Evolutionary conservation across 2,113 vertebrate species (phyloP).

Genomic region (Pleuronectes platessa): DNA sequence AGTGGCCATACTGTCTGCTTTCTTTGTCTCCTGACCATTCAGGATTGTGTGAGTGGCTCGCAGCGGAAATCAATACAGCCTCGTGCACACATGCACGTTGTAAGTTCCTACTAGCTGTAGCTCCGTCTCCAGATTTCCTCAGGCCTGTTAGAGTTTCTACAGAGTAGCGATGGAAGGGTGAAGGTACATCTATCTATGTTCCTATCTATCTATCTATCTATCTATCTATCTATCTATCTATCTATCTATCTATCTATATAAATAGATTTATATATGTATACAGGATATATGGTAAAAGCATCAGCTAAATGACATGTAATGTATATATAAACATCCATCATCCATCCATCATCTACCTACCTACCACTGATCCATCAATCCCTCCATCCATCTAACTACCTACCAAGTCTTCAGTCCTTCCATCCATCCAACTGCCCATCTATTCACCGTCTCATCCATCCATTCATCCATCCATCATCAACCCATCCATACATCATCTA

Average conservation of each 20-base stretch:
- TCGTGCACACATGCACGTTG: constrained; percentile 35
- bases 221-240: neutral
- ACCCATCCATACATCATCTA: too few species aligned
- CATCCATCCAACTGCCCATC: neutral
- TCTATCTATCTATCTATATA: too few species aligned
- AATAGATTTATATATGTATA: too few species aligned
- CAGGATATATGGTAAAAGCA: too few species aligned
- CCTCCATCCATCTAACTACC: neutral
- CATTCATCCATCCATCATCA: too few species aligned
- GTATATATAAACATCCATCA: neutral
- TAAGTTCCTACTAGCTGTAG: constrained; percentile 33
- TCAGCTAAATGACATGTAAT: too few species aligned
- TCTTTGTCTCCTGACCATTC: constrained; percentile 61
- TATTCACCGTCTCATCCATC: too few species aligned
- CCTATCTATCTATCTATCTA: neutral
- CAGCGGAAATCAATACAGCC: constrained; percentile 63
- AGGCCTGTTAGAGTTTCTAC: constrained; percentile 24
- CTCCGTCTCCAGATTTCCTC: constrained; percentile 24
- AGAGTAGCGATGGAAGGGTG: constrained; percentile 1
- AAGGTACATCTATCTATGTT: neutral
- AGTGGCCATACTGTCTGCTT: constrained; percentile 46
- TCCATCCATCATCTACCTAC: neutral
- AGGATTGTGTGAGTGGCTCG: constrained; percentile 29
- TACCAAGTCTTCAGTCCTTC: neutral
- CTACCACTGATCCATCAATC: neutral